Conservation (phyloP, 2,113 vertebrate species). For the Strix aluco region DNA sequence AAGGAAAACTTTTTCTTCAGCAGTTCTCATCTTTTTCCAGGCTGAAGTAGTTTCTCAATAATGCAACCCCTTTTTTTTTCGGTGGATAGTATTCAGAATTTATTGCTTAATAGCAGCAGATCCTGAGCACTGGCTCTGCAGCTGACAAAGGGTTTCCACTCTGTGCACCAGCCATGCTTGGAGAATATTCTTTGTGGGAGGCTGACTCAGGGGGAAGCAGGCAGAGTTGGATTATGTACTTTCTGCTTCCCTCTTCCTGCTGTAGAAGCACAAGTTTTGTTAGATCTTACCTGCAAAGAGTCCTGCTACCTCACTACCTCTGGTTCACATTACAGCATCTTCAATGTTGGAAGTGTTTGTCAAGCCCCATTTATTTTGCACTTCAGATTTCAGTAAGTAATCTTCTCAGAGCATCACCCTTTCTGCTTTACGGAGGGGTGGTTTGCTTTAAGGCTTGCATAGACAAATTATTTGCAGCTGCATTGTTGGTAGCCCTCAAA, state of each 20-base stretch:
- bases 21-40: background rate
- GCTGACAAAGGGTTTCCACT: background rate
- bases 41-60: background rate
- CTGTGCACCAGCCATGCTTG: background rate
- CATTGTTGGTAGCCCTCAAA: background rate
- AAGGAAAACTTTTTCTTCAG: background rate
- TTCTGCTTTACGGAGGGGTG: accelerated
- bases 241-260: background rate
- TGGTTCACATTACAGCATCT: background rate
- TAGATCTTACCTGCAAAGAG: background rate
- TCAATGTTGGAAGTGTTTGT: background rate
- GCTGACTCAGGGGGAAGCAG: background rate
- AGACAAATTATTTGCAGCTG: background rate
- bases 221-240: background rate
- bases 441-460: background rate
- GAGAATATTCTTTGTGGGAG: background rate
- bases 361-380: background rate
- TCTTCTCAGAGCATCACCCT: background rate
- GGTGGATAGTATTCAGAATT: background rate
- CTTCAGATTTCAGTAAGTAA: background rate
- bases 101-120: background rate
- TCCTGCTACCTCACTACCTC: background rate
- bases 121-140: background rate
- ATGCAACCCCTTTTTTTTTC: background rate
- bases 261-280: background rate